Base-by-base conservation (phyloP, 2,797 vertebrate genomes). In the Cheirogaleus major region DNA sequence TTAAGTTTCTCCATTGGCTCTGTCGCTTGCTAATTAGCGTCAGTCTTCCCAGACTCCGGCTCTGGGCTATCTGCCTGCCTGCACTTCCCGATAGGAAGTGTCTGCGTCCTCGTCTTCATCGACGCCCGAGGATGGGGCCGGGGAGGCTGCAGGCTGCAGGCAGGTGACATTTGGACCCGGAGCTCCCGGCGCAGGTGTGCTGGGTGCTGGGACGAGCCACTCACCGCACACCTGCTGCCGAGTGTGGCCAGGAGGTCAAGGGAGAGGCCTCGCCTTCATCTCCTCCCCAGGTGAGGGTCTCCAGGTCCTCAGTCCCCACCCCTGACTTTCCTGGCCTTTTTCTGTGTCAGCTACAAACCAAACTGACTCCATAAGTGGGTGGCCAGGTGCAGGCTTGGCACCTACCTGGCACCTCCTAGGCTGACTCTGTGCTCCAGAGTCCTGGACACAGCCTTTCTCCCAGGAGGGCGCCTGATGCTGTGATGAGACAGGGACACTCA, bases 371-470 rank as follows among this genome's bases (percentile, higher is more conserved):
- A 0, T 0, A 15, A 15, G 52, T 43, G 38, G 23, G 25, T 14
- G 17, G 55, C 41, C 25, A 10, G 91, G 73, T 4, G 14, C 20
- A 41, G 61, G n/a, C 48, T 27, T 18, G 38, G 73, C 0, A 0
- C 14, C 50, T 8, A 14, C 20, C 3, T 0, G 17, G 12, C 8
- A 13, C 38, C 55, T 70, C 25, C 67, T 11, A 1, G 1, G 7
- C 23, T 4, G n/a, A 35, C 38, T 7, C 15, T 50, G 38, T 0
- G 7, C 67, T 45, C 52, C 69, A 12, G 32, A 18, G 52, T 10
- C 50, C 32, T 0, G 12, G 27, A 57, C 0, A 1, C 0, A 2
- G 0, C 35, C 67, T n/a, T 3, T 8, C n/a, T 43, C 12, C 50
- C 0, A 22, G 25, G 30, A 30, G 5, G 1, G 7, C 0, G 2